Conservation (phyloP, 2,888 invertebrate genomes). For the Muscina levida region DNA sequence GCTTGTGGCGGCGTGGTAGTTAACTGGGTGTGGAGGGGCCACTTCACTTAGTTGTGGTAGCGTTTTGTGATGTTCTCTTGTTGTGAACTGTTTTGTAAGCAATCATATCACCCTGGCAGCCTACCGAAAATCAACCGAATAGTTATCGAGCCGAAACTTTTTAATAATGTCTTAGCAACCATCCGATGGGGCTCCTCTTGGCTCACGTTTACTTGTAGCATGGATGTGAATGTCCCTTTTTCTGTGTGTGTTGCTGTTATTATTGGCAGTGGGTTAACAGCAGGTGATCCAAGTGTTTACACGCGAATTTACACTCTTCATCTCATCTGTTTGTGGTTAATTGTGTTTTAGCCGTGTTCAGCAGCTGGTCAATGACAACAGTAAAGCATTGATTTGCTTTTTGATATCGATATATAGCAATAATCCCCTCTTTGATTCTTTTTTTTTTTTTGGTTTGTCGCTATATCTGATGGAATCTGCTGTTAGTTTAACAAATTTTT, state of each 20-base stretch:
- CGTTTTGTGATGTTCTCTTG: conserved; percentile 61
- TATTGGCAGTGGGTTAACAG: conserved; percentile 70
- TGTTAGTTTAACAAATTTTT: conserved; percentile 47
- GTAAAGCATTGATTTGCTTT: conserved; percentile 55
- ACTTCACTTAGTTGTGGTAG: conserved; percentile 52
- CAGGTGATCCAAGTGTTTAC: conserved; percentile 80
- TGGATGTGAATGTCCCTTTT: conserved; percentile 31
- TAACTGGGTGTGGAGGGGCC: conserved; percentile 35
- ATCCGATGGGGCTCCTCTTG: conserved; percentile 1
- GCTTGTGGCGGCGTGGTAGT: neutral
- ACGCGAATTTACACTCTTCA: conserved; percentile 80
- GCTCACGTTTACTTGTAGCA: conserved; percentile 41
- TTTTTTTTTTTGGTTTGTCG: neutral
- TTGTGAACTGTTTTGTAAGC: conserved; percentile 66
- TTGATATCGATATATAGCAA: conserved; percentile 3
- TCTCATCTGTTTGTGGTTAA: conserved; percentile 74
- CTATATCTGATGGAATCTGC: conserved; percentile 21
- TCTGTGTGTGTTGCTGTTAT: conserved; percentile 59
- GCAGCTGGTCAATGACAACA: conserved; percentile 65
- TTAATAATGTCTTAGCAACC: neutral
- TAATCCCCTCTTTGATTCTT: conserved; percentile 5
- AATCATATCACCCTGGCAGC: conserved; percentile 50
- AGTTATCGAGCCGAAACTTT: no score
- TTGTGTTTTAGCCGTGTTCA: conserved; percentile 58
- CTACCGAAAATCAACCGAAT: neutral